Percentiles rank a stretch among this genome's conserved stretches.
These are phyloP conservation scores for Dryobotodes eremita DNA, from an alignment of 2,888 invertebrate genomes.

Conservation along the genomic window DNA sequence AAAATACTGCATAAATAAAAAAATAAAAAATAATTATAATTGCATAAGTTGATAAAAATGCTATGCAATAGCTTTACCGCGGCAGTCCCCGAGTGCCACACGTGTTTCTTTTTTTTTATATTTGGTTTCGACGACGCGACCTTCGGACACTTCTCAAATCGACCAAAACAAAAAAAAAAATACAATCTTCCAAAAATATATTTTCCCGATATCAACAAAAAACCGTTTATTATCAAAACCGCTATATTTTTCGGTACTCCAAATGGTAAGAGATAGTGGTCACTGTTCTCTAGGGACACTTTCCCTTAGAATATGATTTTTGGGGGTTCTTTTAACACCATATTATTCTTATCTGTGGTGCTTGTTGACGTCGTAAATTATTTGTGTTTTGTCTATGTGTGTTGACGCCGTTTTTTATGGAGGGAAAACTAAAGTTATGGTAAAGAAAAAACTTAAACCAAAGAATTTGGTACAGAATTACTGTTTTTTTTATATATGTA, in stretches of 20 bases:
- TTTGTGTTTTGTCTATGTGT: conserved; percentile 8
- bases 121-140: too few species aligned
- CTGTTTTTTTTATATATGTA: neutral
- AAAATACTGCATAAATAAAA: too few species aligned
- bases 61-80: too few species aligned
- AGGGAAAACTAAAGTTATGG: conserved; percentile 3
- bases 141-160: neutral
- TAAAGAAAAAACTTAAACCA: neutral
- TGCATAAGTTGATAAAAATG: too few species aligned
- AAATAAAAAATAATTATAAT: neutral
- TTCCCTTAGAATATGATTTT: conserved; percentile 70
- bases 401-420: conserved; percentile 17
- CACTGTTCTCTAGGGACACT: conserved; percentile 73
- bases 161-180: neutral
- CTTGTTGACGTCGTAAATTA: conserved; percentile 41
- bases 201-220: conserved; percentile 58
- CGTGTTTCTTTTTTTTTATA: too few species aligned
- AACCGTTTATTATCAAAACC: conserved; percentile 73
- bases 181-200: conserved; percentile 9
- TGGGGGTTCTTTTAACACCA: conserved; percentile 51
- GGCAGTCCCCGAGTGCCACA: too few species aligned
- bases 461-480: neutral
- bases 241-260: conserved; percentile 72
- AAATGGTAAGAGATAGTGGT: conserved; percentile 71
- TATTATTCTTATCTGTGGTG: conserved; percentile 60